Conservation (phyloP, 30 jellyfish, hydroid and myxozoan genomes). For the Pelagia noctiluca region DNA sequence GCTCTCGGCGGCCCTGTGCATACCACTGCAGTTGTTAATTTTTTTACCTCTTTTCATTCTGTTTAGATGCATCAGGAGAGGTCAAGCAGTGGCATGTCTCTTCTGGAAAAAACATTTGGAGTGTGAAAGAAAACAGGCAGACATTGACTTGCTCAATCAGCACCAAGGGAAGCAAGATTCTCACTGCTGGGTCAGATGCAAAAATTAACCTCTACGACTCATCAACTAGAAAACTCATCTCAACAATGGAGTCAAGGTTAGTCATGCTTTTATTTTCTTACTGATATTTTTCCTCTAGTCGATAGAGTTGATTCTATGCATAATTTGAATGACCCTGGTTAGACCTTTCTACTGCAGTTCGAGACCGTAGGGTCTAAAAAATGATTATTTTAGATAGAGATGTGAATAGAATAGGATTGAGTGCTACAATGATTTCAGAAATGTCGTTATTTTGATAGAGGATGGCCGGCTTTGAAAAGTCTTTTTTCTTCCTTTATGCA, state of each 20-base stretch:
- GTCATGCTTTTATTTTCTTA: background rate
- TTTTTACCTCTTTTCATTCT: background rate
- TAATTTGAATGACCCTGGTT: too few relatives aligned
- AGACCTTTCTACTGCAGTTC: too few relatives aligned
- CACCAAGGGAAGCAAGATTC: conserved; percentile 49
- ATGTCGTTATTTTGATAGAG: too few relatives aligned
- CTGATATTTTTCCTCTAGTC: background rate
- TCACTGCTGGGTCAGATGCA: conserved; percentile 89
- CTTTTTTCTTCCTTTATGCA: too few relatives aligned
- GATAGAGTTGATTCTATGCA: too few relatives aligned
- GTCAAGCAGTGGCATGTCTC: conserved; percentile 96
- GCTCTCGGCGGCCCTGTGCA: too few relatives aligned
- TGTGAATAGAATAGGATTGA: too few relatives aligned
- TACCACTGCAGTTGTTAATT: too few relatives aligned
- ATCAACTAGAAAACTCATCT: conserved; percentile 44
- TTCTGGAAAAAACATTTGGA: conserved; percentile 76
- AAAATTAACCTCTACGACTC: conserved; percentile 77
- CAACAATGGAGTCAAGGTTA: conserved; percentile 86
- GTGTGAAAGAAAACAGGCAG: conserved; percentile 70
- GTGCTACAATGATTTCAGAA: too few relatives aligned
- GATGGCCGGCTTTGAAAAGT: too few relatives aligned
- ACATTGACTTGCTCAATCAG: conserved; percentile 74
- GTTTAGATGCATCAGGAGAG: conserved; percentile 95
- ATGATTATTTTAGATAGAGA: too few relatives aligned
- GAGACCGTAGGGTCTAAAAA: too few relatives aligned